These are phyloP conservation scores for Lampropteryx suffumata DNA, from an alignment of 2,888 invertebrate genomes.

Conservation along the genomic window DNA sequence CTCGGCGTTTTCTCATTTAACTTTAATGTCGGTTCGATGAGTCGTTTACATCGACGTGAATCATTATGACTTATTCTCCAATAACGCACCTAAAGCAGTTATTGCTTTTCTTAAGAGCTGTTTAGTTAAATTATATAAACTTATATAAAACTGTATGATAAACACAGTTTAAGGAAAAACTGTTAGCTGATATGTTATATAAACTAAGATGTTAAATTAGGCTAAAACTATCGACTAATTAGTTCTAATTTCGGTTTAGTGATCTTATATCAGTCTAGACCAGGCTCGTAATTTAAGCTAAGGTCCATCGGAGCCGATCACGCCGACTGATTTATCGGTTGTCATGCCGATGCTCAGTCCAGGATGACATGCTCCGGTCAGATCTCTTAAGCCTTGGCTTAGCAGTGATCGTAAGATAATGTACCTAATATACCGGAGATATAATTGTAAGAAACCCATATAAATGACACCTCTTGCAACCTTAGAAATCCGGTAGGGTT, in stretches of 20 bases:
- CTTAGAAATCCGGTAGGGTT: no score
- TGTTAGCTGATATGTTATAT: no score
- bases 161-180: no score
- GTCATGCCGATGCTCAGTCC: conserved; percentile 41
- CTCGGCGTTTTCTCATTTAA: conserved; percentile 4
- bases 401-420: no score
- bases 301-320: conserved; percentile 41
- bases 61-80: neutral
- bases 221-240: conserved; percentile 28
- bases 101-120: no score
- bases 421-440: no score
- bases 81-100: no score
- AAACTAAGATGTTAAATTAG: no score
- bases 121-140: no score
- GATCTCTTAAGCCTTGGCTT: conserved; percentile 39
- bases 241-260: conserved; percentile 25
- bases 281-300: conserved; percentile 31
- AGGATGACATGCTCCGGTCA: conserved; percentile 37
- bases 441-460: no score
- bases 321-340: conserved; percentile 61
- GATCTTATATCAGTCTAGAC: conserved; percentile 4
- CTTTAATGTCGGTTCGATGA: neutral
- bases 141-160: no score
- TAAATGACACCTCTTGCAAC: no score
- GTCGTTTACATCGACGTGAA: conserved; percentile 5